phyloP scores from a whole-genome alignment of 2,113 vertebrate genomes.

The Xyliphius kryptos region DNA sequence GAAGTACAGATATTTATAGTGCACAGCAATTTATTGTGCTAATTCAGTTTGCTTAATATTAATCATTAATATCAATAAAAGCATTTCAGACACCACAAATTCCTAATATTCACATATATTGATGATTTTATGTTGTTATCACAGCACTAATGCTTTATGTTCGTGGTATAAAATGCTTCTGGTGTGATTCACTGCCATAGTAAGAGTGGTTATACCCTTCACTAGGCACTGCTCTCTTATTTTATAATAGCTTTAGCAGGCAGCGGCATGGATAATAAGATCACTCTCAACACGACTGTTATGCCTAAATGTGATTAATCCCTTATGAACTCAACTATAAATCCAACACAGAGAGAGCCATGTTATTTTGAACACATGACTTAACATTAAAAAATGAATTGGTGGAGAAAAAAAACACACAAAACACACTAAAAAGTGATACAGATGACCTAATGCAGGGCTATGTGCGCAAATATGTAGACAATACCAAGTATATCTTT shows the following conservation, averaged over 20 bases:
- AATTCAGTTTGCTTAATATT: too few species aligned
- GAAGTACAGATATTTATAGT: too few species aligned
- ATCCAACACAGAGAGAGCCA: conserved; percentile 19
- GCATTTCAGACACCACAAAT: not conserved
- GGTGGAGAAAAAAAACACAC: too few species aligned
- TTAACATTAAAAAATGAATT: too few species aligned
- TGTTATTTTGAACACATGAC: conserved; percentile 18
- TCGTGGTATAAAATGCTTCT: conserved; percentile 4
- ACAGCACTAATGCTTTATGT: conserved; percentile 1
- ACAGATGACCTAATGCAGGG: too few species aligned
- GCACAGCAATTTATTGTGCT: too few species aligned
- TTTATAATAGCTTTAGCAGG: conserved; percentile 27
- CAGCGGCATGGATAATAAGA: conserved; percentile 38
- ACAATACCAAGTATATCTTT: too few species aligned
- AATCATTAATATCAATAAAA: not conserved
- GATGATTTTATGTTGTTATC: not conserved
- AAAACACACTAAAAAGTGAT: too few species aligned
- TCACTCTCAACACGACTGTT: conserved; percentile 31
- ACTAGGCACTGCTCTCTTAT: conserved; percentile 14
- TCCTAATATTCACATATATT: not conserved
- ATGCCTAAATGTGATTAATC: conserved; percentile 37
- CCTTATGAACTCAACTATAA: conserved; percentile 26
- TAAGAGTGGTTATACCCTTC: conserved; percentile 27
- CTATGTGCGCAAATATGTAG: too few species aligned
- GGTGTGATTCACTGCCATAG: conserved; percentile 18